Base-by-base conservation (phyloP, 92 coral and sea anemone genomes). In the Porites rus region DNA sequence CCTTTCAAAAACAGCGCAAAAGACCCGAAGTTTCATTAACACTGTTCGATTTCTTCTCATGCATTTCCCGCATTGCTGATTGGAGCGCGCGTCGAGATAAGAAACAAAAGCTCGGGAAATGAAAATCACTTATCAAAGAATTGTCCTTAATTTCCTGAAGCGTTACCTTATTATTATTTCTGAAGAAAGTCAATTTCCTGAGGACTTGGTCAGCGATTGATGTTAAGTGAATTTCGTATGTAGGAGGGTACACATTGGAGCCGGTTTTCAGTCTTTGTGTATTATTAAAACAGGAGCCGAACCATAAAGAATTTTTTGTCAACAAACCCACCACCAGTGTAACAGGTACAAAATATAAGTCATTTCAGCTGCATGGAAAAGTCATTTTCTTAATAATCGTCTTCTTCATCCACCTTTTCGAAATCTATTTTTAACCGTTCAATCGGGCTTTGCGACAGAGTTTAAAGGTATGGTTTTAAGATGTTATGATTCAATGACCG, bases 181-280 rank as follows among this genome's bases (percentile, higher is more conserved):
- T 31, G 28, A 69, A 53, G 77, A 81, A 81, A 69, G 85, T 54
- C 85, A 69, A 81, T 81, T 81, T 81, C 85, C 76, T 69, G 69
- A 28, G 58, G 28, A 17, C 28, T 80, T 18, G 31, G 64, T 75
- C 6, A 31, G 25, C 54, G 76, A 56, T 69, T 18, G 22, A 69
- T 69, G 75, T 25, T 17, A 70, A 81, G 13, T 53, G 66, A 46
- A 43, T 52, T 22, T 6, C 20, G 52, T 0, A 25, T 56, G 64
- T 56, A 64, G 58, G 62, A 69, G 77, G 77, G 5, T 66, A 8
- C n/a, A 18, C 66, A 69, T 68, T 10, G 1, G 22, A 24, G 60
- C 19, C 56, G 31, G 53, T 81, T 54, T 38, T 81, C 76, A 24
- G 11, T 56, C 77, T 81, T 81, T 81, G 76, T 69, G 4, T 18